Conservation (phyloP, 2,113 vertebrate species). For the Phaethornis superciliosus region DNA sequence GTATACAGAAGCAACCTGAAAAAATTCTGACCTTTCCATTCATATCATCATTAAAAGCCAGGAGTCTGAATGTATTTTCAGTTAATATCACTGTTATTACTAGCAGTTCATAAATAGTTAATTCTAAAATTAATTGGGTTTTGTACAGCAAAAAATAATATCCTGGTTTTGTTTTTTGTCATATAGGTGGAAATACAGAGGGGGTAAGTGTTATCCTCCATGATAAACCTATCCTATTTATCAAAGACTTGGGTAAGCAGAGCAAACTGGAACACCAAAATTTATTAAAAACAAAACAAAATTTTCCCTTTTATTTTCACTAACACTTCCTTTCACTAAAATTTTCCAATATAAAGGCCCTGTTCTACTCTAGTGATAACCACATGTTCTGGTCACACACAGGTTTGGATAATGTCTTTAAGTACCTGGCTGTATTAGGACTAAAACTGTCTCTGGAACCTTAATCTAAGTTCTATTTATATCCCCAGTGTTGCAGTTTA, state of each 20-base stretch:
- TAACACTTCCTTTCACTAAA: neutral
- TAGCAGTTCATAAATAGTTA: neutral
- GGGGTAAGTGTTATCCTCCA: constrained; percentile 34
- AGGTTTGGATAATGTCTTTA: neutral
- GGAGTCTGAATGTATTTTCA: neutral
- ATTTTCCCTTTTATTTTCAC: neutral
- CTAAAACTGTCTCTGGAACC: neutral
- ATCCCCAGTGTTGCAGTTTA: neutral
- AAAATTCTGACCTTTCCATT: neutral
- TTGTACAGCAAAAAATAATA: neutral
- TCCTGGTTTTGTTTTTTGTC: constrained; percentile 13
- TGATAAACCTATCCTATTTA: neutral
- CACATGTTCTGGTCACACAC: neutral
- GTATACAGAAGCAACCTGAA: neutral
- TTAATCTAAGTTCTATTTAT: neutral
- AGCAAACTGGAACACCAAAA: neutral
- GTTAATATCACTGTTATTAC: neutral
- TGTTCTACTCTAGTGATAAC: neutral
- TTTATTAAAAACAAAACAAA: neutral
- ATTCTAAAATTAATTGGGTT: neutral
- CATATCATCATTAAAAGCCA: neutral
- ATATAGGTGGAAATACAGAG: constrained; percentile 63
- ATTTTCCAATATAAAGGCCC: neutral
- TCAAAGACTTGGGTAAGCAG: neutral
- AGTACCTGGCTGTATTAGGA: neutral